Evolutionary conservation across 2,797 vertebrate genomes (phyloP).

Genomic region (Pseudochirops corinnae): DNA sequence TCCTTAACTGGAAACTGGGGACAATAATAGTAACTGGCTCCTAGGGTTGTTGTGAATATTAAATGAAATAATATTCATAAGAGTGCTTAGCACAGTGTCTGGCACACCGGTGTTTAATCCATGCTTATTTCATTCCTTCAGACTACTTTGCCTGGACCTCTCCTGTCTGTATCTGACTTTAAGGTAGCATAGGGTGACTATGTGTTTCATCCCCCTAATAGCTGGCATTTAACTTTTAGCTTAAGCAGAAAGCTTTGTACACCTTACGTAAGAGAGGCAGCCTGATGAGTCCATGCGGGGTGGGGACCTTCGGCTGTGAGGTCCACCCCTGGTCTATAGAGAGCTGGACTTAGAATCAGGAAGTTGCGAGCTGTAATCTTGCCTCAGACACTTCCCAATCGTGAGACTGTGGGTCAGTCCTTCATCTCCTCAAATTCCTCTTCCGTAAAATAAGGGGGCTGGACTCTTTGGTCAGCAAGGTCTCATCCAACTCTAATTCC

Average conservation of each 20-base stretch:
- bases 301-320: too few relatives aligned
- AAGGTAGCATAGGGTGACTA: background rate
- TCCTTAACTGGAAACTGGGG: too few relatives aligned
- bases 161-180: background rate
- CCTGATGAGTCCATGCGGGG: background rate
- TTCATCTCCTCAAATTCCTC: background rate
- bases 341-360: background rate
- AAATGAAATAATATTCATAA: background rate
- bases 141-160: background rate
- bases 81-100: background rate
- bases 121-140: background rate
- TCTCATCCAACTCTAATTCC: background rate
- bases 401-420: background rate
- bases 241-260: background rate
- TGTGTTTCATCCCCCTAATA: background rate
- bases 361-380: background rate
- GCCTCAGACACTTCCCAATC: background rate
- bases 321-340: background rate
- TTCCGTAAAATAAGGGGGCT: background rate
- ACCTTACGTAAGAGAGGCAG: background rate
- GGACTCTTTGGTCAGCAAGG: background rate
- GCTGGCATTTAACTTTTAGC: background rate
- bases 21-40: background rate
- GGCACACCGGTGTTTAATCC: background rate
- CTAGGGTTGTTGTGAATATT: background rate